Evolutionary conservation across 2,113 vertebrate genomes (phyloP).

Genomic region (Erythrolamprus reginae): DNA sequence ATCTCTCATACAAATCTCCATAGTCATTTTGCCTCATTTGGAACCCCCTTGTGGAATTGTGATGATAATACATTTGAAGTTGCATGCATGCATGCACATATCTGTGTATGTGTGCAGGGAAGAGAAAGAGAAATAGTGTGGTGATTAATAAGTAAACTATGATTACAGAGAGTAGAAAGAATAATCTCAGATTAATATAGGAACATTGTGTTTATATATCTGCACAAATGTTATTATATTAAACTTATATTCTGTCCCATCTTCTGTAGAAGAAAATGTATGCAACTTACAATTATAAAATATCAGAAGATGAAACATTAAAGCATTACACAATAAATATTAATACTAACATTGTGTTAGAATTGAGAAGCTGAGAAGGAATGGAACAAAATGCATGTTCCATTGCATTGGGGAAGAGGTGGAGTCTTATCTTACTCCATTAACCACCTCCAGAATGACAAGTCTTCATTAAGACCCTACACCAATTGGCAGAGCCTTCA

Average conservation of each 20-base stretch:
- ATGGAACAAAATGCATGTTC: neutral
- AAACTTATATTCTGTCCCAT: neutral
- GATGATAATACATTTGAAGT: neutral
- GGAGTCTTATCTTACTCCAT: neutral
- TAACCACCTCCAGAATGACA: neutral
- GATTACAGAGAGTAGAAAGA: neutral
- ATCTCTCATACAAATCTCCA: neutral
- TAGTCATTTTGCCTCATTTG: neutral
- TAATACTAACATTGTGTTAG: neutral
- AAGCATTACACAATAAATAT: neutral
- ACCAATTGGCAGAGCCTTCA: neutral
- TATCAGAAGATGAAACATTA: neutral
- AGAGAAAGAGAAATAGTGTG: neutral
- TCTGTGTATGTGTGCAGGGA: neutral
- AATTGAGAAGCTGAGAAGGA: neutral
- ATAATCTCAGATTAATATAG: neutral
- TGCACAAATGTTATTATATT: neutral
- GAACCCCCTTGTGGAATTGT: neutral
- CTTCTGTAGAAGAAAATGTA: neutral
- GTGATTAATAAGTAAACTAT: neutral
- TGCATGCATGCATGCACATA: neutral
- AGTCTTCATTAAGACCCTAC: neutral
- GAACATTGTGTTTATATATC: neutral
- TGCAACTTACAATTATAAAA: neutral
- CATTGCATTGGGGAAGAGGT: neutral